Conservation (phyloP, 2,113 vertebrate species). For the Nothoprocta perdicaria region DNA sequence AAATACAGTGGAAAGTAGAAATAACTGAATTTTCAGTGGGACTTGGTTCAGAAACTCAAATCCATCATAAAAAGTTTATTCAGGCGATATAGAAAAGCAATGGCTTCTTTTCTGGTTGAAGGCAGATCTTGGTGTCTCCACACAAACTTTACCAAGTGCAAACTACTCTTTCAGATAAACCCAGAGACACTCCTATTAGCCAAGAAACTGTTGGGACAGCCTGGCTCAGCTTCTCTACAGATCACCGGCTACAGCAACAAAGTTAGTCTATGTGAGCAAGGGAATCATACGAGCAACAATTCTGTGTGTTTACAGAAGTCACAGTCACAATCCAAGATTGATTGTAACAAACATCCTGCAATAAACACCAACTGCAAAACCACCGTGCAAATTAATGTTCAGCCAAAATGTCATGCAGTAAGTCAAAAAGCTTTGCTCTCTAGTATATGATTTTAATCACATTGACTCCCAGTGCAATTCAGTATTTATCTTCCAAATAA, state of each 20-base stretch:
- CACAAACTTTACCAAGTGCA: neutral
- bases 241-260: neutral
- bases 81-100: neutral
- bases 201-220: accelerated
- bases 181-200: neutral
- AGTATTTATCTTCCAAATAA: neutral
- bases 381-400: constrained; percentile 18
- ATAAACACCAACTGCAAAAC: neutral
- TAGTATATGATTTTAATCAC: neutral
- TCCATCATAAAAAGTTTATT: neutral
- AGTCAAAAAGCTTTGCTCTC: constrained; percentile 31
- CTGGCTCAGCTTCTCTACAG: neutral
- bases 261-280: neutral
- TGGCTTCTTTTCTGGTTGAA: neutral
- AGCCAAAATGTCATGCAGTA: neutral
- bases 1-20: neutral
- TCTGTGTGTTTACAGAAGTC: neutral
- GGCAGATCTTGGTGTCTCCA: neutral
- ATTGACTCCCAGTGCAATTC: neutral
- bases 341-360: neutral
- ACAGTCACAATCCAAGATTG: neutral
- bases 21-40: neutral
- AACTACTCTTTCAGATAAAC: neutral
- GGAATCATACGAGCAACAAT: neutral
- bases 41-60: neutral